Evolutionary conservation across 2,113 vertebrate genomes (phyloP).

Genomic region (Ptychochromis oligacanthus): DNA sequence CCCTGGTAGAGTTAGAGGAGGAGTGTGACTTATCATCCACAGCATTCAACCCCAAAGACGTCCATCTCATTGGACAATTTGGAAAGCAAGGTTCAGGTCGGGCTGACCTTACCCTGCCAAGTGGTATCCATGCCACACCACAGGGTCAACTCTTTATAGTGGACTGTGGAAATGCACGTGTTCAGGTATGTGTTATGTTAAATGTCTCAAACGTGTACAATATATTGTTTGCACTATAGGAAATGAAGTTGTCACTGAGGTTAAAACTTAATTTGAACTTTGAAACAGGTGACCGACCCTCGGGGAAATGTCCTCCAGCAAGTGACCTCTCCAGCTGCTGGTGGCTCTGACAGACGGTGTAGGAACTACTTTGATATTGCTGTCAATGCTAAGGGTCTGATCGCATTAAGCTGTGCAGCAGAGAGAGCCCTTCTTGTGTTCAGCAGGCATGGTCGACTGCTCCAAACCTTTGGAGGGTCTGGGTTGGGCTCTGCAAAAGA

Average conservation of each 20-base stretch:
- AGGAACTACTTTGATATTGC: conserved; percentile 84
- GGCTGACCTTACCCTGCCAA: conserved; percentile 81
- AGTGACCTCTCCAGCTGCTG: conserved; percentile 62
- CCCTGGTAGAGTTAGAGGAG: conserved; percentile 60
- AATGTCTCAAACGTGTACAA: not conserved
- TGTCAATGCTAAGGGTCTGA: conserved; percentile 79
- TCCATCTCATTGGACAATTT: conserved; percentile 75
- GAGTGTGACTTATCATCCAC: conserved; percentile 38
- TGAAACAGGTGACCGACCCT: conserved; percentile 76
- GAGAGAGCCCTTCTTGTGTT: conserved; percentile 80
- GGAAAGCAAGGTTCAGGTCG: conserved; percentile 83
- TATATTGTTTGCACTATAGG: not conserved
- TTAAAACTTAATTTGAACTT: conserved; percentile 13
- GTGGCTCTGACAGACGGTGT: conserved; percentile 62
- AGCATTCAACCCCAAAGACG: conserved; percentile 21
- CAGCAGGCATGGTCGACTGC: conserved; percentile 79
- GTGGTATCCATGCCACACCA: conserved; percentile 76
- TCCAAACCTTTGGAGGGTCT: conserved; percentile 80
- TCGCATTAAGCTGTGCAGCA: conserved; percentile 81
- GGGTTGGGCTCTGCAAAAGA: conserved; percentile 60
- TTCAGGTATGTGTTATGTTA: conserved; percentile 68
- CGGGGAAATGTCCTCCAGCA: conserved; percentile 80
- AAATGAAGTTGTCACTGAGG: not conserved
- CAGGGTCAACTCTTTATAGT: conserved; percentile 82
- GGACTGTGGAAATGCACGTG: conserved; percentile 83